phyloP scores from a whole-genome alignment of 2,113 vertebrate species.

The Falcunculus frontatus region DNA sequence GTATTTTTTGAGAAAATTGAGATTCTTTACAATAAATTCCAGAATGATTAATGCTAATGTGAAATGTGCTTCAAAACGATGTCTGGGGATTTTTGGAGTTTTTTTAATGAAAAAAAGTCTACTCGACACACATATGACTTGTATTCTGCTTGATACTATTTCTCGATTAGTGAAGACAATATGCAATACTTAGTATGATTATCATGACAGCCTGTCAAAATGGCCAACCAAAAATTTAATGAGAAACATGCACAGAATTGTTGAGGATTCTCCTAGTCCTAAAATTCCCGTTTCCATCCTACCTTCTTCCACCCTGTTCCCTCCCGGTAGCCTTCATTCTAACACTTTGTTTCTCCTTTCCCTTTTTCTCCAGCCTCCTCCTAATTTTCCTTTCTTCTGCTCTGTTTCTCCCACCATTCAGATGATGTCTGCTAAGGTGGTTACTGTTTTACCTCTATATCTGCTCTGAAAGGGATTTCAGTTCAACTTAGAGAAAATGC shows the following conservation, averaged over 20 bases:
- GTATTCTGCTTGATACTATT: background rate
- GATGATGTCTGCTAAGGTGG: background rate
- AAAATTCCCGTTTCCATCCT: background rate
- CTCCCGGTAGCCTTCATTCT: background rate
- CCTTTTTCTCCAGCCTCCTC: background rate
- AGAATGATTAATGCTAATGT: background rate
- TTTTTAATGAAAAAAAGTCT: background rate
- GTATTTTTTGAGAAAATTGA: background rate
- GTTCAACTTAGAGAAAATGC: background rate
- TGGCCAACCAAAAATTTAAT: background rate
- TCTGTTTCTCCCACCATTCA: background rate
- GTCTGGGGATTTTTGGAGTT: accelerated
- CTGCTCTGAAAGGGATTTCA: background rate
- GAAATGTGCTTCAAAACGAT: background rate
- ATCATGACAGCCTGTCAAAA: background rate
- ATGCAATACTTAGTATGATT: background rate
- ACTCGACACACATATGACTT: background rate
- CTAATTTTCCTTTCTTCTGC: background rate
- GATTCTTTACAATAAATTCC: background rate
- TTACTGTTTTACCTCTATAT: background rate
- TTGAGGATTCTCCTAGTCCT: background rate
- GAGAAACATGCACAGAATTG: background rate
- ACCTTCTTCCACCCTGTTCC: background rate
- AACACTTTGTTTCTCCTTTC: background rate
- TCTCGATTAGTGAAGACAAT: background rate